phyloP scores from a whole-genome alignment of 2,113 vertebrate species.

The Sceloporus undulatus region DNA sequence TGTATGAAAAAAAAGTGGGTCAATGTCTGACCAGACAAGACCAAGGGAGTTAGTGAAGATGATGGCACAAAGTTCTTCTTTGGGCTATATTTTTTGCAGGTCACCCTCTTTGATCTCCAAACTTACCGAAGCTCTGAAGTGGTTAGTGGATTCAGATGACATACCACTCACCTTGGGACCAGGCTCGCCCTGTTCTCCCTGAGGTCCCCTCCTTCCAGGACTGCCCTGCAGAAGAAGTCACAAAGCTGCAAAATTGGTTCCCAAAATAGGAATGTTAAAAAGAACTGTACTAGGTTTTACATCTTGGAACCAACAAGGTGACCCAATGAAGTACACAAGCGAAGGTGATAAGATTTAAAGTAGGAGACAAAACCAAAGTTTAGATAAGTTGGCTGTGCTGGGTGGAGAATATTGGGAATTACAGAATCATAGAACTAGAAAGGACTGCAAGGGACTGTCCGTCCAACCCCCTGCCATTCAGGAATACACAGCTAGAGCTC shows the following conservation, averaged over 20 bases:
- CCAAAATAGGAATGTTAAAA: background rate
- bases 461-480: too few relatives aligned
- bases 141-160: background rate
- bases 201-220: constrained; percentile 87
- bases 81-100: too few relatives aligned
- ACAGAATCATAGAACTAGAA: too few relatives aligned
- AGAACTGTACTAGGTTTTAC: background rate
- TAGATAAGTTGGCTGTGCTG: too few relatives aligned
- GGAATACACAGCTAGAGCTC: too few relatives aligned
- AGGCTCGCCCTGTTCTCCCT: constrained; percentile 87
- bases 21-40: background rate
- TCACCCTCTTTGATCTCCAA: background rate
- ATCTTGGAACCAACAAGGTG: too few relatives aligned
- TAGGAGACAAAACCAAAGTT: too few relatives aligned
- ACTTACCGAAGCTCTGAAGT: background rate
- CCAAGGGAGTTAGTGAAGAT: background rate
- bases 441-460: too few relatives aligned
- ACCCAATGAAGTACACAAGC: too few relatives aligned
- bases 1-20: background rate
- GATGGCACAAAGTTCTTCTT: too few relatives aligned
- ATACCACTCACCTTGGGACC: constrained; percentile 86
- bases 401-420: too few relatives aligned
- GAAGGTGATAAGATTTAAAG: too few relatives aligned
- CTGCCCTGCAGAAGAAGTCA: constrained; percentile 80
- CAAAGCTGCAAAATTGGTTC: background rate